These are phyloP conservation scores for Onychomys leucogaster DNA, from an alignment of 2,797 vertebrate genomes.

Conservation along the genomic window DNA sequence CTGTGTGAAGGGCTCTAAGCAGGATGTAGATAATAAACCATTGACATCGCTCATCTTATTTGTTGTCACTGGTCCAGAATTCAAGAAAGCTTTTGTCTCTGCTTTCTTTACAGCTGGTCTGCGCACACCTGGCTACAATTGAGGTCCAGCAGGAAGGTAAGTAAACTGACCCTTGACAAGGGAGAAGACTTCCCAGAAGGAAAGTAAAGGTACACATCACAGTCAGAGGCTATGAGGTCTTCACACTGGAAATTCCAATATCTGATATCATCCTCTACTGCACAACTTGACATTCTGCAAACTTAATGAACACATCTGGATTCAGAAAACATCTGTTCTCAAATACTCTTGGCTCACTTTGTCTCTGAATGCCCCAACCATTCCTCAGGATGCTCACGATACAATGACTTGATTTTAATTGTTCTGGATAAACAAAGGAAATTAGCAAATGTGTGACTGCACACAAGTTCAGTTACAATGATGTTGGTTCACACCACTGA, in stretches of 20 bases:
- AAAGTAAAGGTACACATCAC: neutral
- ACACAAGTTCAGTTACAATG: neutral
- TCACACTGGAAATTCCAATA: neutral
- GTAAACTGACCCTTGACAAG: neutral
- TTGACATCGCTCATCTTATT: neutral
- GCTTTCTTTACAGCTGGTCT: neutral
- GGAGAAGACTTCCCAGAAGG: neutral
- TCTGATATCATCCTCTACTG: neutral
- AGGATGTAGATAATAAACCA: neutral
- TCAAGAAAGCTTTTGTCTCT: neutral
- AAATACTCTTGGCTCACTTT: neutral
- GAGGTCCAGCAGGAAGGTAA: neutral
- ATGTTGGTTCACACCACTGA: neutral
- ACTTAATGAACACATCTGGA: neutral
- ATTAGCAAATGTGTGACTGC: neutral
- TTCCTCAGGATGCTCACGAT: neutral
- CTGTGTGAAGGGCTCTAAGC: neutral
- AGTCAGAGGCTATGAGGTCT: neutral
- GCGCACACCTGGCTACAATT: neutral
- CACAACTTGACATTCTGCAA: neutral
- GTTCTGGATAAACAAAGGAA: neutral
- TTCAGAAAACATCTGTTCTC: conserved; percentile 31
- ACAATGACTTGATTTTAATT: neutral
- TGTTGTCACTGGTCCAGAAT: neutral
- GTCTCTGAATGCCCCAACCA: neutral